phyloP scores from a whole-genome alignment of 2,797 vertebrate genomes.

The Balearica regulorum region DNA sequence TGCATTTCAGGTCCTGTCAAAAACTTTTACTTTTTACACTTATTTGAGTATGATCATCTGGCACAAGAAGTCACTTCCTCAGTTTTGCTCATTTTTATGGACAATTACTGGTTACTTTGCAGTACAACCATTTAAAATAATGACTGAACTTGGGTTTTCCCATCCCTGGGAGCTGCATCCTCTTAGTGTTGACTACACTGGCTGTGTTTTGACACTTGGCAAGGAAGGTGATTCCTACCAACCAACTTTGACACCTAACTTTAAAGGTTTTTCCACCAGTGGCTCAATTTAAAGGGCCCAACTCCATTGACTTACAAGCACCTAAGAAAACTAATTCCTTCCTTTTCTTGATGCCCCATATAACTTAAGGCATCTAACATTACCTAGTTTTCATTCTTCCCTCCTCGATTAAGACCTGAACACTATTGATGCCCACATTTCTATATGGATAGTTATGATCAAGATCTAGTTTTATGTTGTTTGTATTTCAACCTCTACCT shows the following conservation, averaged over 20 bases:
- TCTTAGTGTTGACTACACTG: background rate
- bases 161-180: background rate
- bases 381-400: background rate
- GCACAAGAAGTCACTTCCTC: background rate
- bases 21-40: background rate
- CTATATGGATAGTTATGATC: background rate
- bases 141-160: background rate
- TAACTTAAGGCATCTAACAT: background rate
- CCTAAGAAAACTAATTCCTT: background rate
- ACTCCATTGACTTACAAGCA: background rate
- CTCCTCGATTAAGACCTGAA: background rate
- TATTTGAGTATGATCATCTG: background rate
- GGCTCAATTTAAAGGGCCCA: background rate
- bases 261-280: background rate
- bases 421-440: background rate
- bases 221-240: background rate
- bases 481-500: background rate
- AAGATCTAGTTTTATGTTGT: background rate
- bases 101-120: background rate
- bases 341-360: background rate
- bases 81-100: background rate
- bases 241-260: background rate
- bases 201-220: background rate
- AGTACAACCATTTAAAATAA: background rate
- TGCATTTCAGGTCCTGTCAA: background rate